Conservation (phyloP, 2,888 invertebrate species). For the Achlya flavicornis region DNA sequence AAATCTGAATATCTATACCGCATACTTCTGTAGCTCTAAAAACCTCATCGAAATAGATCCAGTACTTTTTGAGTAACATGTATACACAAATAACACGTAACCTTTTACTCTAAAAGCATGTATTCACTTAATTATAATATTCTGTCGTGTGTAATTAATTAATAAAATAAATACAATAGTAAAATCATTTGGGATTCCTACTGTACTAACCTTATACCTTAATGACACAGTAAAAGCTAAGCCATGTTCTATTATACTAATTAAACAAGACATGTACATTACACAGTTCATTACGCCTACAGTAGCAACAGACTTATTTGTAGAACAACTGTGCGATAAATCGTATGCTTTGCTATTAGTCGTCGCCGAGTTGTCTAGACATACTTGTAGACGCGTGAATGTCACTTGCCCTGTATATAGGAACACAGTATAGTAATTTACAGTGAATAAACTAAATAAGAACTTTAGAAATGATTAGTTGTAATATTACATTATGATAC, state of each 20-base stretch:
- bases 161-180: not conserved
- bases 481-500: no score
- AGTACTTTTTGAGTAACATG: no score
- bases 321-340: not conserved
- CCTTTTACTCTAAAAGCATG: no score
- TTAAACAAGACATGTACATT: not conserved
- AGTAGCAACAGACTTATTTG: not conserved
- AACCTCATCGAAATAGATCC: no score
- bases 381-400: conserved; percentile 4
- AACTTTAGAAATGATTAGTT: no score
- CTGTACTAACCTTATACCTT: not conserved
- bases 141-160: no score
- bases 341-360: conserved; percentile 1
- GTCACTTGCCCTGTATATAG: not conserved
- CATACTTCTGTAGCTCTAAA: no score
- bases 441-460: not conserved
- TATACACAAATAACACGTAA: no score
- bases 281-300: not conserved
- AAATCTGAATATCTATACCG: no score
- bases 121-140: no score
- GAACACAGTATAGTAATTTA: not conserved
- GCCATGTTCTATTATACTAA: not conserved
- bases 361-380: conserved; percentile 3
- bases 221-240: not conserved
- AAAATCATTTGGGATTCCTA: not conserved